A percentile compares a stretch with the other conserved stretches of the same genome.
phyloP scores from a whole-genome alignment of 92 coral and sea anemone species.

The Phenganax stokvisi region DNA sequence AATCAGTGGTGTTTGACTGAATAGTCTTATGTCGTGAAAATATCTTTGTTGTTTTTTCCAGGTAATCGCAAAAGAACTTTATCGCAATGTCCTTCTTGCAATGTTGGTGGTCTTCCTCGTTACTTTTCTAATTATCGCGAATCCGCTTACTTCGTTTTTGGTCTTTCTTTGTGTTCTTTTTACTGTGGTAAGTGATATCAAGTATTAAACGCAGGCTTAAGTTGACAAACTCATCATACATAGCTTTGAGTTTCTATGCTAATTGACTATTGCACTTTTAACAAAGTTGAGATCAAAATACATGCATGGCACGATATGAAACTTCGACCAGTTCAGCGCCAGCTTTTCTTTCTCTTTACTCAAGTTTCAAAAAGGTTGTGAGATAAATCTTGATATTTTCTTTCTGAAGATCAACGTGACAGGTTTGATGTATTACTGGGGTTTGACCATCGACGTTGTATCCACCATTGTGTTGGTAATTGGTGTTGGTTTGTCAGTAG shows the following conservation, averaged over 20 bases:
- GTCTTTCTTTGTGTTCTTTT: conserved; percentile 78
- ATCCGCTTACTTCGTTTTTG: conserved; percentile 75
- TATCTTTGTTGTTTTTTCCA: conserved; percentile 24
- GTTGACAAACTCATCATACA: too few relatives aligned
- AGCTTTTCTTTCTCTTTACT: background rate
- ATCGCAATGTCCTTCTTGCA: conserved; percentile 81
- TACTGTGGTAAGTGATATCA: conserved; percentile 68
- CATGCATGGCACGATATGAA: too few relatives aligned
- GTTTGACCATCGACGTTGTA: conserved; percentile 79
- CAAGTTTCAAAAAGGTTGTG: background rate
- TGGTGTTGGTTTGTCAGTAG: conserved; percentile 92
- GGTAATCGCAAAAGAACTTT: conserved; percentile 77
- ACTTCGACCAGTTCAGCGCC: background rate
- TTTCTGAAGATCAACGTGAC: conserved; percentile 60
- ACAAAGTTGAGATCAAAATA: too few relatives aligned
- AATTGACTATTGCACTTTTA: too few relatives aligned
- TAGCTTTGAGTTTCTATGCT: too few relatives aligned
- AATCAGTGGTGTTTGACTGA: background rate
- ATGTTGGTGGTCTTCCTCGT: conserved; percentile 68
- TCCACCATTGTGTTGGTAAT: conserved; percentile 68
- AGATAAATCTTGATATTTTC: background rate
- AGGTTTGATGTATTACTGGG: conserved; percentile 94
- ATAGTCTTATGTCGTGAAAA: background rate
- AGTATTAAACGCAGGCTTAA: too few relatives aligned
- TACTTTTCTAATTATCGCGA: conserved; percentile 75